These are phyloP conservation scores for Goniozus legneri DNA, from an alignment of 1,140 invertebrate genomes.

Conservation along the genomic window DNA sequence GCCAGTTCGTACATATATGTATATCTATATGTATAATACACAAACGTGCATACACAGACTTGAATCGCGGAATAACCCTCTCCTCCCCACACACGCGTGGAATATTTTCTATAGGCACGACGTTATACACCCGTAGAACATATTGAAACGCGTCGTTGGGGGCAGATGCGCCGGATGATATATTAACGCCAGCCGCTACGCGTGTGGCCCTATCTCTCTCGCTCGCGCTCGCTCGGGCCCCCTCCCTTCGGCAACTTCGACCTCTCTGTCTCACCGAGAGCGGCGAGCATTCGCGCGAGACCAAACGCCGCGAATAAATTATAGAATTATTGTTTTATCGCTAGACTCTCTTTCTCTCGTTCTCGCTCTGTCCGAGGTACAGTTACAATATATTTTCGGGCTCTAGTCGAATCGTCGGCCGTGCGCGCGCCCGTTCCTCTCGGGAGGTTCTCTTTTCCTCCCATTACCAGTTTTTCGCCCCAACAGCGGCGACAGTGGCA, in stretches of 20 bases:
- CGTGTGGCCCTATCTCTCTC: constrained; percentile 9
- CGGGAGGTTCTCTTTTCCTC: constrained; percentile 4
- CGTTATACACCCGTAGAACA: constrained; percentile 48
- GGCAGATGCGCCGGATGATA: constrained; percentile 55
- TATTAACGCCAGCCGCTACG: constrained; percentile 54
- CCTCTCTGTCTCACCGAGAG: neutral
- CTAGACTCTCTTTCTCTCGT: neutral
- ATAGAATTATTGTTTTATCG: constrained; percentile 56
- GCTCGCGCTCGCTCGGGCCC: neutral
- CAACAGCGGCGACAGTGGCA: no score
- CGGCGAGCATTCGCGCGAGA: constrained; percentile 11
- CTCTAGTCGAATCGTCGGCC: no score
- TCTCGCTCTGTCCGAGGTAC: neutral
- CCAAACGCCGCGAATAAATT: constrained; percentile 49
- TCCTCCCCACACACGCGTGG: no score
- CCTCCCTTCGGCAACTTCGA: neutral
- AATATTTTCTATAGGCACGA: no score
- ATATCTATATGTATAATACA: constrained; percentile 2
- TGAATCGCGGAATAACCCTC: no score
- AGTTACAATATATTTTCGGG: no score
- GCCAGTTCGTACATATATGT: neutral
- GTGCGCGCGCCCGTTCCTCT: constrained; percentile 1
- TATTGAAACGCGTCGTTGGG: constrained; percentile 50
- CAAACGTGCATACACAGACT: neutral
- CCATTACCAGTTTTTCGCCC: constrained; percentile 15